These are phyloP conservation scores for Julus scanicus DNA, from an alignment of 2,888 invertebrate genomes.

Conservation along the genomic window DNA sequence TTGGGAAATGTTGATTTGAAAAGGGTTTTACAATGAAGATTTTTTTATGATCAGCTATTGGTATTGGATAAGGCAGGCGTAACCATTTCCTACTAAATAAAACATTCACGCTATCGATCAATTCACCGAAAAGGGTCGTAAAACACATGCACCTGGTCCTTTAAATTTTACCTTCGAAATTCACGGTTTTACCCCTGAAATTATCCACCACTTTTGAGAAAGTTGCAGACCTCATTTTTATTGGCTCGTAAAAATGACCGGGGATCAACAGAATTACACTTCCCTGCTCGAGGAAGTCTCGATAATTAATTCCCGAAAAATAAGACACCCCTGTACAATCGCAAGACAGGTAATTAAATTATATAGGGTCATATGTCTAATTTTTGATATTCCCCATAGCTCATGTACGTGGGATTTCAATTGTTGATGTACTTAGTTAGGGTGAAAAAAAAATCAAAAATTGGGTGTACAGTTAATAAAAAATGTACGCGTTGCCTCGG, in stretches of 20 bases:
- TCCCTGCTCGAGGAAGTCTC: neutral
- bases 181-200: neutral
- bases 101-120: neutral
- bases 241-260: neutral
- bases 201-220: neutral
- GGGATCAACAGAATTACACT: neutral
- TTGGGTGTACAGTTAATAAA: neutral
- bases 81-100: slow-evolving; percentile 12
- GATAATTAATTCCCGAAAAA: neutral
- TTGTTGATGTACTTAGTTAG: neutral
- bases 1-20: too few species aligned
- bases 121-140: slow-evolving; percentile 1
- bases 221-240: neutral
- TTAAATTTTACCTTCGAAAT: slow-evolving; percentile 30
- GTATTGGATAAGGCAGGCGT: neutral
- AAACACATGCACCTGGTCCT: slow-evolving; percentile 4
- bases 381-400: too few species aligned
- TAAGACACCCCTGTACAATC: too few species aligned
- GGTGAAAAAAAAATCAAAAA: neutral
- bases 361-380: too few species aligned
- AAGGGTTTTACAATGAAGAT: neutral
- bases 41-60: neutral
- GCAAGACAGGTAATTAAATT: too few species aligned
- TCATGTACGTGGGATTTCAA: neutral
- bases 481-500: neutral